These are phyloP conservation scores for Mustela nigripes DNA, from an alignment of 2,113 vertebrate genomes.

Conservation along the genomic window DNA sequence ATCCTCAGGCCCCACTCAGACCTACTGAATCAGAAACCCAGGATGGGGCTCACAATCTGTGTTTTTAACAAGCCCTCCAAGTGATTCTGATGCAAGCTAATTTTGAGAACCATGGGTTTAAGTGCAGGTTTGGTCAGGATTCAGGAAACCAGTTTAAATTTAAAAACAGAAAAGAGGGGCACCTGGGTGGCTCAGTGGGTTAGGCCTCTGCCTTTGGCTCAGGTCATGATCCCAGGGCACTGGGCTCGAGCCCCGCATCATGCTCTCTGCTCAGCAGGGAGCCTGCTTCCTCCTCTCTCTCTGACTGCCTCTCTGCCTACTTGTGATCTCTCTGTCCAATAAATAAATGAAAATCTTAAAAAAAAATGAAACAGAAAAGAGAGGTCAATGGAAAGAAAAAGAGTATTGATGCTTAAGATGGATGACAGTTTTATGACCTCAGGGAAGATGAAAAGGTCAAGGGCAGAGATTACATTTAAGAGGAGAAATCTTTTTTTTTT, in stretches of 20 bases:
- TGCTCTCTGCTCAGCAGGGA: too few relatives aligned
- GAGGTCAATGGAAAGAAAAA: not conserved
- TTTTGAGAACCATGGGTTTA: slow-evolving; percentile 47
- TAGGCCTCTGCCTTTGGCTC: too few relatives aligned
- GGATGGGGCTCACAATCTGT: not conserved
- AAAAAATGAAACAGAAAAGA: not conserved
- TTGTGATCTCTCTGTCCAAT: too few relatives aligned
- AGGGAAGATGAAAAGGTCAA: slow-evolving; percentile 29
- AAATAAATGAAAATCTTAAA: too few relatives aligned
- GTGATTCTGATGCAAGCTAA: not conserved
- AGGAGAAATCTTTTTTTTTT: slow-evolving; percentile 24
- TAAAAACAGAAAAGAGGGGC: slow-evolving; percentile 30
- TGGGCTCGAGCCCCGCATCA: too few relatives aligned
- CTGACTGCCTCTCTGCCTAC: too few relatives aligned
- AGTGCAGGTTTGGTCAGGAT: slow-evolving; percentile 41
- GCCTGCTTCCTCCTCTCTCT: too few relatives aligned
- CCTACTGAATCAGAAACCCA: not conserved
- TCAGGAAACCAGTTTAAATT: not conserved
- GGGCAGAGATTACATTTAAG: slow-evolving; percentile 33
- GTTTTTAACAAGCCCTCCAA: not conserved
- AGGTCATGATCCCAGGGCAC: too few relatives aligned
- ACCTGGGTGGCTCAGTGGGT: too few relatives aligned
- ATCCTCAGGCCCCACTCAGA: not conserved
- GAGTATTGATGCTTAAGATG: not conserved
- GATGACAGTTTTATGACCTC: slow-evolving; percentile 39